phyloP scores from a whole-genome alignment of 1,140 invertebrate species.

The Apis cerana region DNA sequence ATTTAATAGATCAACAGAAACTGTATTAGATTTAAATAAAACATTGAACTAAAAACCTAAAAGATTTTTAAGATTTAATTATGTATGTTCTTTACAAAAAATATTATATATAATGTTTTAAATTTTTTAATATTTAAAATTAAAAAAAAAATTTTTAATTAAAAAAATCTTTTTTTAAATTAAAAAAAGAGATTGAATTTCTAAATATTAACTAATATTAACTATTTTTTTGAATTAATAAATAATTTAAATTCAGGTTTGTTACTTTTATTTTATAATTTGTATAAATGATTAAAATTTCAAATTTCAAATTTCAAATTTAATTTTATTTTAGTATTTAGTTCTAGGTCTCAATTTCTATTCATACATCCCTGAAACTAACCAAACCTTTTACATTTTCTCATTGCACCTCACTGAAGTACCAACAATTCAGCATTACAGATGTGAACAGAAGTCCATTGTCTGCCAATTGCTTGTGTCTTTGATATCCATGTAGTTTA shows the following conservation, averaged over 20 bases:
- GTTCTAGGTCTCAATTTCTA: not conserved
- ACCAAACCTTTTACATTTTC: slow-evolving; percentile 8
- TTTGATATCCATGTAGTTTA: not conserved
- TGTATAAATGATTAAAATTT: not conserved
- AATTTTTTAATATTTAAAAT: not conserved
- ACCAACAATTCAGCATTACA: slow-evolving; percentile 7
- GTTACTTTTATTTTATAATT: not conserved
- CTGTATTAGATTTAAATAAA: not conserved
- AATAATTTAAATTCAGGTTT: not conserved
- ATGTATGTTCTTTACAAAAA: no score
- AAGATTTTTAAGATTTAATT: not conserved
- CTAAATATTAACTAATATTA: no score
- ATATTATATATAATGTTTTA: no score
- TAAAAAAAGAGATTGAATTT: no score
- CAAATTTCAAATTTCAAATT: not conserved
- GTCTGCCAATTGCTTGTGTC: not conserved
- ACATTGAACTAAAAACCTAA: not conserved
- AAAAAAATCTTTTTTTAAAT: no score
- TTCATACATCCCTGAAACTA: not conserved
- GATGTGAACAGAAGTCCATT: slow-evolving; percentile 8
- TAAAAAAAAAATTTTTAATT: not conserved
- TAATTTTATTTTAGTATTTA: not conserved
- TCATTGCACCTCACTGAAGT: not conserved
- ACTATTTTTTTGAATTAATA: no score
- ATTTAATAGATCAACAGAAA: not conserved